These are phyloP conservation scores for Eremophila alpestris DNA, from an alignment of 2,797 vertebrate species.

Conservation along the genomic window DNA sequence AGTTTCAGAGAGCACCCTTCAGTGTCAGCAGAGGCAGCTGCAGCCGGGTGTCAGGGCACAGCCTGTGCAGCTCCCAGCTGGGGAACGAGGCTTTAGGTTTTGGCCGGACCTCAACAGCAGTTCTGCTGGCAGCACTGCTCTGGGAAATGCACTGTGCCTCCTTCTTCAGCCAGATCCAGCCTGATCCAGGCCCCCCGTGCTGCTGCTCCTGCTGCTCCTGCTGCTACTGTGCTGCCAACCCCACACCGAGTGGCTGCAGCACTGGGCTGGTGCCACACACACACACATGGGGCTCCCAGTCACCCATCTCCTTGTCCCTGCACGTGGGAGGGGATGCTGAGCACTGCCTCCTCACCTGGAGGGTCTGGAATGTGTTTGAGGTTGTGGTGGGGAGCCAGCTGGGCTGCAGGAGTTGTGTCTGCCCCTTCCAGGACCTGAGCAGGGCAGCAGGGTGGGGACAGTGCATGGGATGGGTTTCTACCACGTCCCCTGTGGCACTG, in stretches of 20 bases:
- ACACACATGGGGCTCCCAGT: not conserved
- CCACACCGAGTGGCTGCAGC: not conserved
- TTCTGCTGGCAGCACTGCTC: not conserved
- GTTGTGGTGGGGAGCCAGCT: not conserved
- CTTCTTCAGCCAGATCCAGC: not conserved
- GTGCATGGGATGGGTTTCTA: fast-evolving
- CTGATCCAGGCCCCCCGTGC: not conserved
- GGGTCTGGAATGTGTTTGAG: not conserved
- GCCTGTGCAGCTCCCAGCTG: not conserved
- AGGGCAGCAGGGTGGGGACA: not conserved
- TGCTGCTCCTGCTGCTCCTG: not conserved
- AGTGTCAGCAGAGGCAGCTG: not conserved
- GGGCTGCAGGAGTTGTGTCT: not conserved
- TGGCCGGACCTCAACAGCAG: constrained; percentile 27
- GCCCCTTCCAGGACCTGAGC: not conserved
- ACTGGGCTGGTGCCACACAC: not conserved
- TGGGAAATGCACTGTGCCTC: constrained; percentile 5
- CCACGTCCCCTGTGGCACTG: fast-evolving
- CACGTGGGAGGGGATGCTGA: not conserved
- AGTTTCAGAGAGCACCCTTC: not conserved
- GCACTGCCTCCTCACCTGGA: fast-evolving
- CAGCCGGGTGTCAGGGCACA: not conserved
- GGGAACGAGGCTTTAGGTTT: not conserved
- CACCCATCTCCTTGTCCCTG: not conserved
- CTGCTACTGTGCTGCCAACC: constrained; percentile 30